Evolutionary conservation across 2,797 vertebrate genomes (phyloP).

Genomic region (Silurus lanzhouensis): DNA sequence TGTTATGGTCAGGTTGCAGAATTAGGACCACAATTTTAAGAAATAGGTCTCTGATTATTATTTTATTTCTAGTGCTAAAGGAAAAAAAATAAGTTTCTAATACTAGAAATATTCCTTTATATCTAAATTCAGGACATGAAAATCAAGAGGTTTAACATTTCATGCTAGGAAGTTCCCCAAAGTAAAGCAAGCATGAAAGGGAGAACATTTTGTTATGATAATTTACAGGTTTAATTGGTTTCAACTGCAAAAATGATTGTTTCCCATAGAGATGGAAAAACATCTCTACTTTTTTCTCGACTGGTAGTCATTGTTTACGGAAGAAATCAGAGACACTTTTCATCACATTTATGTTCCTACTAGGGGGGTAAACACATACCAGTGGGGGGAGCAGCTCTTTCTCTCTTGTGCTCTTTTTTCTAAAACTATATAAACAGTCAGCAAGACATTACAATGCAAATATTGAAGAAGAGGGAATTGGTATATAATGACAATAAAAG

Average conservation of each 20-base stretch:
- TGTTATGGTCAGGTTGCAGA: too few species aligned
- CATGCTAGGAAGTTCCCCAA: background rate
- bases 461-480: background rate
- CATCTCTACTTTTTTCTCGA: background rate
- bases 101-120: background rate
- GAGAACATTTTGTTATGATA: background rate
- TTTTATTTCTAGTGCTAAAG: too few species aligned
- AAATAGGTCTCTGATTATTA: too few species aligned
- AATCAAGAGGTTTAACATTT: background rate
- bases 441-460: conserved; percentile 2
- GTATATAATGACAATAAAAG: background rate
- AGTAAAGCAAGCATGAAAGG: background rate
- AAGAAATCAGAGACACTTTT: conserved; percentile 22
- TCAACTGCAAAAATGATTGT: conserved; percentile 4
- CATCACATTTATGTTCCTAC: conserved; percentile 14
- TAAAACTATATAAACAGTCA: conserved; percentile 3
- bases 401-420: background rate
- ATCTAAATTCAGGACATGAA: background rate
- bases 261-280: background rate
- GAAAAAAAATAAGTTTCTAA: too few species aligned
- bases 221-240: background rate
- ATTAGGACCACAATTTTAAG: too few species aligned
- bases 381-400: conserved; percentile 3
- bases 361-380: conserved; percentile 14
- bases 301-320: conserved; percentile 4